Evolutionary conservation across 2,113 vertebrate species (phyloP).

Genomic region (Nesoenas mayeri): DNA sequence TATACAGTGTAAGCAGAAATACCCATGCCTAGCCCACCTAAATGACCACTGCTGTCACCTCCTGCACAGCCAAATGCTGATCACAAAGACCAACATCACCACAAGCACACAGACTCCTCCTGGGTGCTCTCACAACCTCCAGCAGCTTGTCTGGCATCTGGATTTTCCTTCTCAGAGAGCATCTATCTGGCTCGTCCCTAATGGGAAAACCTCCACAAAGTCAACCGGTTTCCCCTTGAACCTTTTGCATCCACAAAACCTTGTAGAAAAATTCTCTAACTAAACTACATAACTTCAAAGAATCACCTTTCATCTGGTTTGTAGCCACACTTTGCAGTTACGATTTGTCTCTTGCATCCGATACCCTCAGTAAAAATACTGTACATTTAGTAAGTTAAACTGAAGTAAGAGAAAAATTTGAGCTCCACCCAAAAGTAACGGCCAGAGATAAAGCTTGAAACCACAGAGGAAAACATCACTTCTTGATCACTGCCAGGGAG

Average conservation of each 20-base stretch:
- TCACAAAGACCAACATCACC: background rate
- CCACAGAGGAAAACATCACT: background rate
- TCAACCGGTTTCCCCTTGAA: background rate
- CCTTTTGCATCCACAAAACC: background rate
- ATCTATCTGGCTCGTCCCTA: background rate
- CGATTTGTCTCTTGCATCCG: background rate
- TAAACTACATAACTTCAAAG: fast-evolving
- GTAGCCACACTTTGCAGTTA: fast-evolving
- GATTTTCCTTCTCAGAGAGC: background rate
- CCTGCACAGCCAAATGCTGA: background rate
- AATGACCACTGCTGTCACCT: background rate
- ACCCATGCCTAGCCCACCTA: background rate
- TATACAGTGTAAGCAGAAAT: background rate
- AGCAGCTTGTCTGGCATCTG: background rate
- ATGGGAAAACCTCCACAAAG: background rate
- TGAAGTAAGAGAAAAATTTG: background rate
- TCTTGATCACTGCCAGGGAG: background rate
- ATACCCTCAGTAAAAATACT: background rate
- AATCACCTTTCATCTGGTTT: background rate
- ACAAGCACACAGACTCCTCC: background rate
- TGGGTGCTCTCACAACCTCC: background rate
- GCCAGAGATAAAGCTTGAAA: background rate
- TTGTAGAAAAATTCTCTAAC: background rate
- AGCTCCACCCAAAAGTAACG: background rate
- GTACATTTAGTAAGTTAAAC: background rate